A percentile compares a stretch with the other conserved stretches of the same genome.
Evolutionary conservation across 2,888 invertebrate genomes (phyloP).

Genomic region (Athripsodes cinereus): DNA sequence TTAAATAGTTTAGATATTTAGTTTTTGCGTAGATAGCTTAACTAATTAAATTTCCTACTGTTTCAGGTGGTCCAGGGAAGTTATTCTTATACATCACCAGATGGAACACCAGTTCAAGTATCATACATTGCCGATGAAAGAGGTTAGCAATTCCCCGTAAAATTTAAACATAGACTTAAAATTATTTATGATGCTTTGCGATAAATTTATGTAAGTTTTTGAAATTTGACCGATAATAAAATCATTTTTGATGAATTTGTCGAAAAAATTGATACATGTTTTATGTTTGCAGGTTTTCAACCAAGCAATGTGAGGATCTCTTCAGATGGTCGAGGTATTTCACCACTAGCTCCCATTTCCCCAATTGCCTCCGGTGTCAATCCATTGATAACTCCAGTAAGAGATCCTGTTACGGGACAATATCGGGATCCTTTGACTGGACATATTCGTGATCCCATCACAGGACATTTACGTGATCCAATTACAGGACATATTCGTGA

Average conservation of each 20-base stretch:
- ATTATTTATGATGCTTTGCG: too few relatives aligned
- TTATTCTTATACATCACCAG: constrained; percentile 69
- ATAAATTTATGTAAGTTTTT: too few relatives aligned
- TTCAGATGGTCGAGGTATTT: background rate
- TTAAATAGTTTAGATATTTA: too few relatives aligned
- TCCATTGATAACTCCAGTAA: background rate
- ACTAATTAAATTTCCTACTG: too few relatives aligned
- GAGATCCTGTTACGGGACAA: background rate
- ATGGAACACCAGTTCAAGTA: constrained; percentile 63
- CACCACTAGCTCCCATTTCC: background rate
- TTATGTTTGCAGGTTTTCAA: background rate
- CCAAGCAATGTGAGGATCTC: background rate
- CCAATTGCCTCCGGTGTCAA: background rate
- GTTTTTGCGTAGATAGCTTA: too few relatives aligned
- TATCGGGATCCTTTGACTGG: background rate
- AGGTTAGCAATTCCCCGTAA: constrained; percentile 38
- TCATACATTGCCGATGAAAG: constrained; percentile 72
- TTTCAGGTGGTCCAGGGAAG: constrained; percentile 69
- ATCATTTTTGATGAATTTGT: too few relatives aligned
- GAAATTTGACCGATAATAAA: too few relatives aligned
- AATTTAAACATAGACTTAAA: background rate
- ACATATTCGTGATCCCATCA: background rate
- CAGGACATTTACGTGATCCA: background rate
- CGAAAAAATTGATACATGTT: too few relatives aligned
- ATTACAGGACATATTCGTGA: background rate